Base-by-base conservation (phyloP, 1,140 invertebrate species). In the Aphaenogaster ashmeadi region DNA sequence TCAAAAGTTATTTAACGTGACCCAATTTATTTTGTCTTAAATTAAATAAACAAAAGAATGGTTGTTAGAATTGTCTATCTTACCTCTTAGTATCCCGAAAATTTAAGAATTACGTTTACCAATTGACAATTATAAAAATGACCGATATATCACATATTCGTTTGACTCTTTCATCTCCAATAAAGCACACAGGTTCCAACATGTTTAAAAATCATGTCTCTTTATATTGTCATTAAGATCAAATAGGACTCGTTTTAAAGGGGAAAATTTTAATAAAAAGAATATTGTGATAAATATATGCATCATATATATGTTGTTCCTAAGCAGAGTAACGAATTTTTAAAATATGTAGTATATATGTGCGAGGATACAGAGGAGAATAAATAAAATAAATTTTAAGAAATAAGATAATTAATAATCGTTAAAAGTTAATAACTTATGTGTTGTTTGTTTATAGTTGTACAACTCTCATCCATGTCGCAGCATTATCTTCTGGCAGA, bases 381-480 rank as follows among this genome's bases (percentile, higher is more conserved):
- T 3, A 75, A 21, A 9, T 47, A 44, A 56, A 75, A 75, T 33
- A 74, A 41, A 27, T 69, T 27, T 27, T 44, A 33, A 60, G 4
- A 74, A 64, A 64, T 13, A 21, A n/a, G 18, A 44, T 21, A 67
- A 7, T 9, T 44, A 41, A 9, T 41, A 41, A 67, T 67, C 38
- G 36, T 38, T 60, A 15, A 52, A 52, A 41, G 8, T 84, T 74
- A 75, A 83, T 87, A n/a, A 33, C 18, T 64, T 41, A 33, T 72
- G 54, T 41, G 54, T 41, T 58, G 8, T 33, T 58, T 52, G 44
- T 88, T 88, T 79, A 21, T 77, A 93, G 93, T 79, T 13, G 80
- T 92, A 36, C 91, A 93, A 71, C 71, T 92, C 27, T 87, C 89
- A 33, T 92, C 92, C 15, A 90, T 92, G 66, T 92, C 93, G 6